Conservation (phyloP, 2,797 vertebrate genomes). For the Artibeus lituratus region DNA sequence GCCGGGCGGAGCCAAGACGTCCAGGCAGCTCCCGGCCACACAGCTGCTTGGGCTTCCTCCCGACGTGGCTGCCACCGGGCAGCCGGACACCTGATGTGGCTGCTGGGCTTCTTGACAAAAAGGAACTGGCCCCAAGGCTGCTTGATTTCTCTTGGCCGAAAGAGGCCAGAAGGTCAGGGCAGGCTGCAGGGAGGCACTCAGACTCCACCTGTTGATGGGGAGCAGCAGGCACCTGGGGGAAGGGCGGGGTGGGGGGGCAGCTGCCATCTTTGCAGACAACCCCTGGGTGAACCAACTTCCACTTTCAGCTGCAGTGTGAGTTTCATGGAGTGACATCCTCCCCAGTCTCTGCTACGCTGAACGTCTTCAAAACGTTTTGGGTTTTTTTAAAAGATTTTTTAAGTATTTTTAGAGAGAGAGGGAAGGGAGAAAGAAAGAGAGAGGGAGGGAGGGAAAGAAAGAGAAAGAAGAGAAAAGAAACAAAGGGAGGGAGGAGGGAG, state of each 20-base stretch:
- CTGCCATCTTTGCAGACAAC: accelerated
- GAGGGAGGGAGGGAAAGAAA: no score
- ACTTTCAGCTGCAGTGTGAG: accelerated
- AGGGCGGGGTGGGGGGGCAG: no score
- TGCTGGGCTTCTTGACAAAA: background rate
- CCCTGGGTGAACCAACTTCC: accelerated
- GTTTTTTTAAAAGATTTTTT: background rate
- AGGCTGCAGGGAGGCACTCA: background rate
- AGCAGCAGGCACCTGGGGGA: background rate
- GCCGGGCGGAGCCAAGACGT: background rate
- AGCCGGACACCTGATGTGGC: accelerated
- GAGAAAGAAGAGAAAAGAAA: no score
- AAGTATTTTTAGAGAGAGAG: no score
- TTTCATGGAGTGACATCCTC: accelerated
- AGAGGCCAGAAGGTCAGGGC: background rate
- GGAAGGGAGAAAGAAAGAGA: no score
- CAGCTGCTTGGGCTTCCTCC: background rate
- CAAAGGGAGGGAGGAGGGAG: no score
- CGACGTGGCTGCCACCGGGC: background rate
- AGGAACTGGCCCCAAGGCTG: background rate
- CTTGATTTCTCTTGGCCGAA: background rate
- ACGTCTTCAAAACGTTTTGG: background rate
- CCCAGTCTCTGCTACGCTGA: background rate
- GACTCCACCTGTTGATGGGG: accelerated
- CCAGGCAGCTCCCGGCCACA: accelerated